Evolutionary conservation across 53 echinoderm and acorn worm species (phyloP).

Genomic region (Mesocentrotus franciscanus): DNA sequence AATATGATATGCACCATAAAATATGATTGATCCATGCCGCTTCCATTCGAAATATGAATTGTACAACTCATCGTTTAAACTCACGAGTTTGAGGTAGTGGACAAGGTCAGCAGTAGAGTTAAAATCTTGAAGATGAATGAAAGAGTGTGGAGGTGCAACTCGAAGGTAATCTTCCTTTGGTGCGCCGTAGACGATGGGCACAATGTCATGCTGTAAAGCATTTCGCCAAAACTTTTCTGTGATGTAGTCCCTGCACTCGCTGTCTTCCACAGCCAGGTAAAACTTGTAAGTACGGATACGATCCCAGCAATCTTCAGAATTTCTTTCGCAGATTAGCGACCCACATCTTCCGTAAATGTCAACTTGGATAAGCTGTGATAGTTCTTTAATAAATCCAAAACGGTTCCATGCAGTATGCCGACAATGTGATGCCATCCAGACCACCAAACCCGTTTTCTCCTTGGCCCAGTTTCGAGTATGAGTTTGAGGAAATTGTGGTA

Average conservation of each 20-base stretch:
- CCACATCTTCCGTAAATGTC: slow-evolving; percentile 44
- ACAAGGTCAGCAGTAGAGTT: neutral
- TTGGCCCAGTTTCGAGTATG: slow-evolving; percentile 39
- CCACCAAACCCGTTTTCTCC: slow-evolving; percentile 13
- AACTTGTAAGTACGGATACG: too few species aligned
- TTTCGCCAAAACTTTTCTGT: slow-evolving; percentile 59
- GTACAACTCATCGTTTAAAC: slow-evolving; percentile 35
- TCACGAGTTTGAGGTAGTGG: slow-evolving; percentile 15
- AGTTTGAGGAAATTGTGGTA: neutral
- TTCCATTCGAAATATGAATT: slow-evolving; percentile 66
- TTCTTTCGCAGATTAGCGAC: neutral
- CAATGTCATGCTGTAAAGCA: neutral
- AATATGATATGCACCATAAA: too few species aligned
- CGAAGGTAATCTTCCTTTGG: slow-evolving; percentile 34
- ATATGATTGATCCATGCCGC: neutral
- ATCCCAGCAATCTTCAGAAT: too few species aligned
- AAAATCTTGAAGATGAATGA: slow-evolving; percentile 64
- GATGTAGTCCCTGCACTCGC: too few species aligned
- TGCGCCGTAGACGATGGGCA: slow-evolving; percentile 59
- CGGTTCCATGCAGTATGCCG: neutral
- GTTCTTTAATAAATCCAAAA: slow-evolving; percentile 15
- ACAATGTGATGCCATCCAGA: slow-evolving; percentile 54
- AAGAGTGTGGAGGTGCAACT: slow-evolving; percentile 46
- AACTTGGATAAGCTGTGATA: neutral
- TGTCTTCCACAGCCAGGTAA: too few species aligned